These are phyloP conservation scores for Hormiphora californensis DNA, from an alignment of 37 sponge, comb jelly and placozoan species.

Conservation along the genomic window DNA sequence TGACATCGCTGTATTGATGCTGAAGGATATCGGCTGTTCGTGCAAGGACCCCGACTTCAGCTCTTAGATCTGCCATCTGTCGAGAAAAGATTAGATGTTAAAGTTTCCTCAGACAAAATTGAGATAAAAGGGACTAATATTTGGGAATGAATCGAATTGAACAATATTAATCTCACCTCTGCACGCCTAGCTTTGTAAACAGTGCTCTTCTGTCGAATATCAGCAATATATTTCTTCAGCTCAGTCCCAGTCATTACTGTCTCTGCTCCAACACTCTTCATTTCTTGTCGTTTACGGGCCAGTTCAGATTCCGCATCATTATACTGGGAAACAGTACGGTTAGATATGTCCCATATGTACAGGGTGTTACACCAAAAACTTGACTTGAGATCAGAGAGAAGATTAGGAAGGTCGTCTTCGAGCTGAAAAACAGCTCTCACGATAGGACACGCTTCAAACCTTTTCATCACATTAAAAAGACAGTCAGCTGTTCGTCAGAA, in stretches of 20 bases:
- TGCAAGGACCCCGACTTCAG: conserved; percentile 84
- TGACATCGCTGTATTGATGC: conserved; percentile 57
- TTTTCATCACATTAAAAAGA: no score
- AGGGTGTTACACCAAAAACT: no score
- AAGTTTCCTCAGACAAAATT: background rate
- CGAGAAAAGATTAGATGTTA: background rate
- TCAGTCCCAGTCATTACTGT: conserved; percentile 28
- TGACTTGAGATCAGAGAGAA: conserved; percentile 49
- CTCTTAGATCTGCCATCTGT: conserved; percentile 67
- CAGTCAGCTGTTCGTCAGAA: no score
- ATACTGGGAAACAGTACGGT: background rate
- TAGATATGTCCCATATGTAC: no score
- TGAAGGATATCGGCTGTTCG: conserved; percentile 85
- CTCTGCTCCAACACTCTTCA: background rate
- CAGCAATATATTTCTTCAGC: conserved; percentile 62
- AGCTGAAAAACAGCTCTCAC: no score
- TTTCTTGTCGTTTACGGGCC: background rate
- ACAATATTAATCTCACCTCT: conserved; percentile 43
- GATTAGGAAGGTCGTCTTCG: conserved; percentile 31
- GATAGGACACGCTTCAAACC: no score
- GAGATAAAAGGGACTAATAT: background rate
- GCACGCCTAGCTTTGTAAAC: conserved; percentile 79
- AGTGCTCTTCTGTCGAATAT: conserved; percentile 67
- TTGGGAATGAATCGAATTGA: background rate
- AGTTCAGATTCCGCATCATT: background rate